phyloP scores from a whole-genome alignment of 2,797 vertebrate genomes.

The Eutrigla gurnardus region DNA sequence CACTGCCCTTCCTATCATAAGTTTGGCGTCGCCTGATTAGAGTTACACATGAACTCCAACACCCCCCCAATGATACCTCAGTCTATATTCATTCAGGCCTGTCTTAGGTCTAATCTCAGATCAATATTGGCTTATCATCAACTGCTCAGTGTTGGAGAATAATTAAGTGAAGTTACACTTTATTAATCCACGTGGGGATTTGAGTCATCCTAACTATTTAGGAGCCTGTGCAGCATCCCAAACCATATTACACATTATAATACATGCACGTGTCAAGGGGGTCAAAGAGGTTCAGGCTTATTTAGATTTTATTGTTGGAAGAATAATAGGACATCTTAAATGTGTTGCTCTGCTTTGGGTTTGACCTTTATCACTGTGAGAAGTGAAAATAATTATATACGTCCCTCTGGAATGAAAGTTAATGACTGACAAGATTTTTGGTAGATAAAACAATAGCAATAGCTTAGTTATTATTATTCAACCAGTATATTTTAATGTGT shows the following conservation, averaged over 20 bases:
- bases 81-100: background rate
- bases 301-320: background rate
- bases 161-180: background rate
- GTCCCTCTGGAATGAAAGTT: background rate
- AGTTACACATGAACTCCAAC: constrained; percentile 7
- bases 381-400: background rate
- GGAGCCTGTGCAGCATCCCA: background rate
- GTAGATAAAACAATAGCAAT: background rate
- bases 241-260: background rate
- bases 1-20: background rate
- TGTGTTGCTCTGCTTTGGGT: background rate
- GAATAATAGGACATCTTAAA: background rate
- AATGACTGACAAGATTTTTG: background rate
- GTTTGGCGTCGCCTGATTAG: background rate
- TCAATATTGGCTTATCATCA: constrained; percentile 43
- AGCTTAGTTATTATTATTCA: background rate
- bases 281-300: too few relatives aligned
- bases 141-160: constrained; percentile 22
- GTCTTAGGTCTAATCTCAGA: background rate
- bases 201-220: background rate
- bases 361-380: background rate
- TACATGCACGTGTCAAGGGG: background rate
- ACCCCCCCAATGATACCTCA: constrained; percentile 3
- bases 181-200: background rate
- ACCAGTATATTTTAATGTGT: background rate